Conservation (phyloP, 2,888 invertebrate species). For the Malacosoma neustria region DNA sequence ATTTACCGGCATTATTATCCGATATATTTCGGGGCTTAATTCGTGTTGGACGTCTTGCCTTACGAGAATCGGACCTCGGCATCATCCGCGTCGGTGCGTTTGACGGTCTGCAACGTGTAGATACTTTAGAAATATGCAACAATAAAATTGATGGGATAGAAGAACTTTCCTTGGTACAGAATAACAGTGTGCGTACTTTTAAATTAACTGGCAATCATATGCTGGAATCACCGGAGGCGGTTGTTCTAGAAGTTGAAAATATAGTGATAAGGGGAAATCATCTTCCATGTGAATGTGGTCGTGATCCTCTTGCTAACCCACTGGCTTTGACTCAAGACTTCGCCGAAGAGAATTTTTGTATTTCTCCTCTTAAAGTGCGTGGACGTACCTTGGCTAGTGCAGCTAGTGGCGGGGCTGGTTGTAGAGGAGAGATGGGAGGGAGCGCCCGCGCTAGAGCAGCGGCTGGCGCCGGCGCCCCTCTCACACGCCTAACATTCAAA, state of each 20-base stretch:
- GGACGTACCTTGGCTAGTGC: constrained; percentile 81
- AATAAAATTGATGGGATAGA: constrained; percentile 90
- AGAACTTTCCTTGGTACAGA: constrained; percentile 80
- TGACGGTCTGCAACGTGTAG: constrained; percentile 82
- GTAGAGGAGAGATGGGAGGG: constrained; percentile 55
- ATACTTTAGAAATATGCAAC: constrained; percentile 83
- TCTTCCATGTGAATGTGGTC: constrained; percentile 91
- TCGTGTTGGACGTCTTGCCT: constrained; percentile 82
- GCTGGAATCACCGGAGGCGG: constrained; percentile 83
- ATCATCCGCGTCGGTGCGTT: constrained; percentile 84
- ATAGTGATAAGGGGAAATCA: constrained; percentile 85
- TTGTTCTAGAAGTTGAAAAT: constrained; percentile 81
- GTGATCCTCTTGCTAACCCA: constrained; percentile 84
- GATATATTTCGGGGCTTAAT: constrained; percentile 86
- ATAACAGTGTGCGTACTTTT: constrained; percentile 81
- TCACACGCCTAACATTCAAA: constrained; percentile 23
- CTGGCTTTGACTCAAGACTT: constrained; percentile 81
- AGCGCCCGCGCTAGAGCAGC: constrained; percentile 45
- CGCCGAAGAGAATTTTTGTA: constrained; percentile 86
- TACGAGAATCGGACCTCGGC: constrained; percentile 89
- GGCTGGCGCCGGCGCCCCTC: constrained; percentile 32
- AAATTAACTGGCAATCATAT: constrained; percentile 90
- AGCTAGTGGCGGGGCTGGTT: constrained; percentile 43
- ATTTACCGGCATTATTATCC: constrained; percentile 80
- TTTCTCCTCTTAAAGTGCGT: constrained; percentile 88